Conservation (phyloP, 2,888 invertebrate species). For the Eledona agricola region DNA sequence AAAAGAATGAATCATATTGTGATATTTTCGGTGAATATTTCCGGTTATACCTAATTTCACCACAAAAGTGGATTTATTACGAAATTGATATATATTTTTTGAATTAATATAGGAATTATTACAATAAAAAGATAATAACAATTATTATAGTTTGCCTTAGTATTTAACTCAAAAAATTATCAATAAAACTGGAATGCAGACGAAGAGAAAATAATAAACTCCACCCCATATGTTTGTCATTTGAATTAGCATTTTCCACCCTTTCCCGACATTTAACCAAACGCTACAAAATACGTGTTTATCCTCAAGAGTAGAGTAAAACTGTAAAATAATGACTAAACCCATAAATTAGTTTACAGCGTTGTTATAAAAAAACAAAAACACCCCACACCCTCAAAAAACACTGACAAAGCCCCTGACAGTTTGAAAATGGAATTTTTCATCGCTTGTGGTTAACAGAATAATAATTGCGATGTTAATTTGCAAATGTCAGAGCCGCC, state of each 20-base stretch:
- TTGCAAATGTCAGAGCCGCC: constrained; percentile 57
- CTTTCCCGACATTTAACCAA: constrained; percentile 31
- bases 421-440: constrained; percentile 1
- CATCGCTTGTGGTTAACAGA: constrained; percentile 3
- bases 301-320: constrained; percentile 22
- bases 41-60: too few relatives aligned
- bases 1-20: too few relatives aligned
- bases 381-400: constrained; percentile 4
- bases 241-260: constrained; percentile 14
- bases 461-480: constrained; percentile 22
- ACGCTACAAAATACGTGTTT: constrained; percentile 29
- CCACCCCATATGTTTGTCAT: constrained; percentile 20
- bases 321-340: constrained; percentile 14
- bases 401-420: background rate
- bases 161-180: too few relatives aligned
- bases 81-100: too few relatives aligned
- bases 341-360: background rate
- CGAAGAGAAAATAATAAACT: too few relatives aligned
- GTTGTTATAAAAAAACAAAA: constrained; percentile 4
- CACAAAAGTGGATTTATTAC: too few relatives aligned
- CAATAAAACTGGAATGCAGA: too few relatives aligned
- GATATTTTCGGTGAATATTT: too few relatives aligned
- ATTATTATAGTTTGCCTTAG: too few relatives aligned
- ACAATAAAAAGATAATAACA: too few relatives aligned
- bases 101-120: too few relatives aligned